Conservation (phyloP, 2,888 invertebrate genomes). For the Blera fallax region DNA sequence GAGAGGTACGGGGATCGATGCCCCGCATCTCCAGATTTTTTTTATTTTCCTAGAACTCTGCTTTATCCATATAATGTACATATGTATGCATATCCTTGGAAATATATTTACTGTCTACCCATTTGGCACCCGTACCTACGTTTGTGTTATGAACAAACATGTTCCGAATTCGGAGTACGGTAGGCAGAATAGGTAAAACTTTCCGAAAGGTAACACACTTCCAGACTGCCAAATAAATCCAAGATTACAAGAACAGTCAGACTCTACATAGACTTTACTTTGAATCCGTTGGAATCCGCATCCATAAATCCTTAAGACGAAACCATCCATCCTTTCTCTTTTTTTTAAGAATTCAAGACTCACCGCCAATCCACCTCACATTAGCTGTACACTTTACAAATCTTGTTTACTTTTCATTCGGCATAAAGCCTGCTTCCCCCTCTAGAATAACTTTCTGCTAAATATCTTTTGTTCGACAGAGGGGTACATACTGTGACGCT, state of each 20-base stretch:
- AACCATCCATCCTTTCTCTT: background rate
- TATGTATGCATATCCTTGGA: too few species aligned
- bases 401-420: conserved; percentile 71
- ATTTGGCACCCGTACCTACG: too few species aligned
- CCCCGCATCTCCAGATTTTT: conserved; percentile 80
- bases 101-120: too few species aligned
- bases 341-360: background rate
- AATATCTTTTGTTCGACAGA: conserved; percentile 4
- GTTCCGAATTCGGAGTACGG: too few species aligned
- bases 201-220: too few species aligned
- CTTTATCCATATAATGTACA: too few species aligned
- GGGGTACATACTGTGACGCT: conserved; percentile 3
- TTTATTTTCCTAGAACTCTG: background rate
- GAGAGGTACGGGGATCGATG: conserved; percentile 82
- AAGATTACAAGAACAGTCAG: too few species aligned
- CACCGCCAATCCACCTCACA: conserved; percentile 50
- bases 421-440: conserved; percentile 1
- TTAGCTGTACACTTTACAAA: conserved; percentile 29
- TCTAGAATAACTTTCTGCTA: conserved; percentile 29
- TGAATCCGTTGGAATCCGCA: too few species aligned
- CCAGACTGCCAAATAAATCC: too few species aligned
- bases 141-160: too few species aligned
- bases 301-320: background rate
- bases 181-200: too few species aligned
- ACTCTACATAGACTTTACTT: too few species aligned